Conservation (phyloP, 2,113 vertebrate genomes). For the Balaenoptera acutorostrata region DNA sequence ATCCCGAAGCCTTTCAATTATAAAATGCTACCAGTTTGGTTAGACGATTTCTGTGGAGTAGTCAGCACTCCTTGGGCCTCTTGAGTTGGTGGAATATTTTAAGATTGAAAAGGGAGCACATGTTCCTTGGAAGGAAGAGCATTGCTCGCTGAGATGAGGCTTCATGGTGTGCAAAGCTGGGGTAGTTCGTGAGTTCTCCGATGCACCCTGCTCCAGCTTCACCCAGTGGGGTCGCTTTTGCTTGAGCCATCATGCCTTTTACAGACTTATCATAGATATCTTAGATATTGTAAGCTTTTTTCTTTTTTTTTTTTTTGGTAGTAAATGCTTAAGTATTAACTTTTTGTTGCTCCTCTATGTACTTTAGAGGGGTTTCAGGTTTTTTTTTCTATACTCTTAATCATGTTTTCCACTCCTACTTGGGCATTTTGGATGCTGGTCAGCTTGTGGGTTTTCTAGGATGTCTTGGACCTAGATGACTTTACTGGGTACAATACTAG, state of each 20-base stretch:
- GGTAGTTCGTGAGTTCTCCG: neutral
- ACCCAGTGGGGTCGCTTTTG: slow-evolving; percentile 36
- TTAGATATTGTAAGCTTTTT: slow-evolving; percentile 17
- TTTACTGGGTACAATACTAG: slow-evolving; percentile 92
- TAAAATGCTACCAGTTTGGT: slow-evolving; percentile 10
- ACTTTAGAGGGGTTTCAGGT: neutral
- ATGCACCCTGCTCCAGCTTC: neutral
- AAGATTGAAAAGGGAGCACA: neutral
- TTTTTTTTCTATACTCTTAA: slow-evolving; percentile 62
- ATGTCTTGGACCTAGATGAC: slow-evolving; percentile 84
- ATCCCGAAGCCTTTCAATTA: neutral
- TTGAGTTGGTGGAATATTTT: neutral
- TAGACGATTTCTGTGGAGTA: neutral
- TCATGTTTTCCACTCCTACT: slow-evolving; percentile 61
- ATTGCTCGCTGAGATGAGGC: neutral
- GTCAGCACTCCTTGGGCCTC: neutral
- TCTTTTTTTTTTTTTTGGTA: neutral
- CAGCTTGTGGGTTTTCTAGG: slow-evolving; percentile 80
- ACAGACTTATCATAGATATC: slow-evolving; percentile 56
- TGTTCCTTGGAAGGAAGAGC: neutral
- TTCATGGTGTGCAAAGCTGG: neutral
- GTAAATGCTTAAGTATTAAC: slow-evolving; percentile 65
- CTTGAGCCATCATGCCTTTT: slow-evolving; percentile 47
- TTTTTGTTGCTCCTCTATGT: neutral
- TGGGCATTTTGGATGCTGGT: slow-evolving; percentile 81